Conservation (phyloP, 2,113 vertebrate species). For the Entelurus aequoreus region DNA sequence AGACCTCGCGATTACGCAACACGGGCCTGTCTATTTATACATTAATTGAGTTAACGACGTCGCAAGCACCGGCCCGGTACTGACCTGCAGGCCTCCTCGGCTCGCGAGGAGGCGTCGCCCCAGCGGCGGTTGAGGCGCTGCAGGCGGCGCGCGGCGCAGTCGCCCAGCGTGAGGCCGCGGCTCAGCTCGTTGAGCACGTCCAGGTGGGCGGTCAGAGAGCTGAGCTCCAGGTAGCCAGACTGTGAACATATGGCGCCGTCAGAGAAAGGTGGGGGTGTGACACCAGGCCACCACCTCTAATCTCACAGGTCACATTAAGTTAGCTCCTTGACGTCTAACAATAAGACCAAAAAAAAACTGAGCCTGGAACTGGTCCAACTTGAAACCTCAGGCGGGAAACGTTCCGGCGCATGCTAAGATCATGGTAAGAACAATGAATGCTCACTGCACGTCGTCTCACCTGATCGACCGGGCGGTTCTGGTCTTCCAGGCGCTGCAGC, state of each 20-base stretch:
- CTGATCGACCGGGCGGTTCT: conserved; percentile 16
- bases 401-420: background rate
- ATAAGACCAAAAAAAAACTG: too few species aligned
- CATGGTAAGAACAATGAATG: background rate
- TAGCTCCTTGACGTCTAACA: too few species aligned
- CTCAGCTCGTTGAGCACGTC: conserved; percentile 83
- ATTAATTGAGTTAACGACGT: background rate
- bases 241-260: conserved; percentile 43
- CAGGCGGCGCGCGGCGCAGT: conserved; percentile 68
- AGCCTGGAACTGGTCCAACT: too few species aligned
- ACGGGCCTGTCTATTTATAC: background rate
- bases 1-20: too few species aligned
- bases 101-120: conserved; percentile 66
- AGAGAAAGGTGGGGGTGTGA: too few species aligned
- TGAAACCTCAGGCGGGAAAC: background rate
- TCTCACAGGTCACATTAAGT: too few species aligned
- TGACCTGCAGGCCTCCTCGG: conserved; percentile 83
- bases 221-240: conserved; percentile 72
- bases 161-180: conserved; percentile 72
- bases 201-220: conserved; percentile 74
- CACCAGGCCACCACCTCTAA: too few species aligned
- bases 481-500: conserved; percentile 55
- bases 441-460: conserved; percentile 20
- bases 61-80: background rate
- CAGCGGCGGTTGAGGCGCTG: conserved; percentile 78